A percentile compares a stretch with the other conserved stretches of the same genome.
phyloP scores from a whole-genome alignment of 2,113 vertebrate genomes.

The Chamaetylas fuelleborni region DNA sequence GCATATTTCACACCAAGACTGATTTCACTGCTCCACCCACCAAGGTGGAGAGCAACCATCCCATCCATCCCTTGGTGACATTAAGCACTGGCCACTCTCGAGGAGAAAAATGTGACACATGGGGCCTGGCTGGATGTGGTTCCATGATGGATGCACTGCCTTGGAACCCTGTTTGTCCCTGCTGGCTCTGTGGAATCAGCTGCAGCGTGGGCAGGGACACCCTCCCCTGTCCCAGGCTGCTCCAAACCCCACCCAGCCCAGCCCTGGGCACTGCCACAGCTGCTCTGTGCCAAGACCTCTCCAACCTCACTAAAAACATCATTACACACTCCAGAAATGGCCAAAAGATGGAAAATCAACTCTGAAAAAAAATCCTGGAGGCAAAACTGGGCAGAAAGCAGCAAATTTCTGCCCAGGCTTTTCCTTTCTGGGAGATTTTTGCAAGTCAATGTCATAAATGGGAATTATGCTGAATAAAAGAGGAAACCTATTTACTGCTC shows the following conservation, averaged over 20 bases:
- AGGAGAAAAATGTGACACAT: neutral
- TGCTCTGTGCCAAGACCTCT: neutral
- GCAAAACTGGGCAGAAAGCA: neutral
- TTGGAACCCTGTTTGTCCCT: neutral
- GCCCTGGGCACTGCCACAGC: neutral
- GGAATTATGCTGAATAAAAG: neutral
- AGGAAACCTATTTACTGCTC: neutral
- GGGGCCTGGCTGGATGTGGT: neutral
- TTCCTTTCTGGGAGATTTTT: neutral
- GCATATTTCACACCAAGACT: neutral
- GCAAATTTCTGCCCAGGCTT: neutral
- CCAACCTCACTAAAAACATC: neutral
- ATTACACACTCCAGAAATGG: neutral
- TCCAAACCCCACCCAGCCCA: neutral
- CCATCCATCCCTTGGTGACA: neutral
- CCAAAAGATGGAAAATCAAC: neutral
- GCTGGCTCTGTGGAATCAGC: neutral
- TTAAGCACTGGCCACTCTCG: neutral
- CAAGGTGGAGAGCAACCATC: neutral
- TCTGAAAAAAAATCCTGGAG: neutral
- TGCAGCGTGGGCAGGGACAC: no score
- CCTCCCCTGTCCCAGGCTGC: neutral
- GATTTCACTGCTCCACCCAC: neutral
- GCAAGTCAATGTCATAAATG: neutral
- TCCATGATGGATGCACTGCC: neutral